phyloP scores from a whole-genome alignment of 2,888 invertebrate species.

The Rhaphigaster nebulosa region DNA sequence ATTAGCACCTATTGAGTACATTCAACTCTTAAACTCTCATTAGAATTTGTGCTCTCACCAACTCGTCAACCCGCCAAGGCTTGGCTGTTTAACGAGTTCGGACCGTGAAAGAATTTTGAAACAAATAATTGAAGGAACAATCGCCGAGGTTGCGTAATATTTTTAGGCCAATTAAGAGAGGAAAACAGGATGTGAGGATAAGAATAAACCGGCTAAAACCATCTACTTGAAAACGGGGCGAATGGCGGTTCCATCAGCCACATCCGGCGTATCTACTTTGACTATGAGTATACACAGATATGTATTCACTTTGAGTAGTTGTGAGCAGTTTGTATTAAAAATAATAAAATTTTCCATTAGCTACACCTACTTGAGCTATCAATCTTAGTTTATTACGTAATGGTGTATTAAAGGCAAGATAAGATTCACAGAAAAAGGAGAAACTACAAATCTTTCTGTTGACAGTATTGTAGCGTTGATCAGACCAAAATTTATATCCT shows the following conservation, averaged over 20 bases:
- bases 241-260: not conserved
- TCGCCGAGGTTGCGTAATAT: not conserved
- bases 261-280: not conserved
- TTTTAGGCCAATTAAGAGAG: not conserved
- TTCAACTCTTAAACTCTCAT: not conserved
- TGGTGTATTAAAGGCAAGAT: too few species aligned
- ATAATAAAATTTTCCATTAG: not conserved
- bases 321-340: not conserved
- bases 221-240: slow-evolving; percentile 8
- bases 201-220: slow-evolving; percentile 26
- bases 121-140: not conserved
- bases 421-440: too few species aligned
- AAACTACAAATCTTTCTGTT: too few species aligned
- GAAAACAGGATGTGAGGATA: not conserved
- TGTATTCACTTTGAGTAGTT: not conserved
- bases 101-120: not conserved
- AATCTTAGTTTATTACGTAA: too few species aligned
- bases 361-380: too few species aligned
- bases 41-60: not conserved
- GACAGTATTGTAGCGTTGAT: too few species aligned
- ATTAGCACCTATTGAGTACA: too few species aligned
- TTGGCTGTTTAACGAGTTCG: not conserved
- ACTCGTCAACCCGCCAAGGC: not conserved
- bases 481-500: too few species aligned
- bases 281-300: not conserved